Conservation (phyloP, 2,113 vertebrate species). For the Nothobranchius furzeri region DNA sequence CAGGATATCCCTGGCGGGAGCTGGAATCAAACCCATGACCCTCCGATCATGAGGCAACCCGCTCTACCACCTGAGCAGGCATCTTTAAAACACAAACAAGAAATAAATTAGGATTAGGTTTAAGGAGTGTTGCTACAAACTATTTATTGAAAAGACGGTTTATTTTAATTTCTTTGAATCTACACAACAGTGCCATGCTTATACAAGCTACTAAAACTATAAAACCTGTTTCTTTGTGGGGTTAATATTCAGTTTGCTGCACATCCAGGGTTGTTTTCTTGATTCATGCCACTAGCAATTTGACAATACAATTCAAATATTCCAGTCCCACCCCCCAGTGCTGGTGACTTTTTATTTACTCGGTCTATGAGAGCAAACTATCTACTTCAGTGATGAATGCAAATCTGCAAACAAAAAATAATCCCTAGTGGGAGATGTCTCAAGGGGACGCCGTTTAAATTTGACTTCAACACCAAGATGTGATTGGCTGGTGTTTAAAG, state of each 20-base stretch:
- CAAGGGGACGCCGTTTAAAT: slow-evolving; percentile 20
- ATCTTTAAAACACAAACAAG: background rate
- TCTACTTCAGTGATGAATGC: slow-evolving; percentile 33
- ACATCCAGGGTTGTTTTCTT: slow-evolving; percentile 3
- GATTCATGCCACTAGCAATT: background rate
- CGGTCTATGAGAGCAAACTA: slow-evolving; percentile 15
- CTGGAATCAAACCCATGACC: too few species aligned
- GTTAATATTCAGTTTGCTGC: background rate
- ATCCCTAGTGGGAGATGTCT: slow-evolving; percentile 1
- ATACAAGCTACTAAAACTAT: too few species aligned
- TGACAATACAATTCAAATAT: slow-evolving; percentile 1
- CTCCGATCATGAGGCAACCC: too few species aligned
- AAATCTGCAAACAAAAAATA: slow-evolving; percentile 23
- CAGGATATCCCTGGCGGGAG: too few species aligned
- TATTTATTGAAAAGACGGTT: too few species aligned
- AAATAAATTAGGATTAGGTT: background rate
- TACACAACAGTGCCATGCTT: too few species aligned
- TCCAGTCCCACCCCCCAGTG: background rate
- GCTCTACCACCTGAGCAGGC: too few species aligned
- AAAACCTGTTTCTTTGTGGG: too few species aligned
- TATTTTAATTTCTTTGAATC: too few species aligned
- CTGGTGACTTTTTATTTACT: slow-evolving; percentile 13
- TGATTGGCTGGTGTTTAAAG: slow-evolving; percentile 22
- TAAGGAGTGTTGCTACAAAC: too few species aligned
- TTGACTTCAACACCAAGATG: slow-evolving; percentile 11